Percentiles rank a stretch among this genome's conserved stretches.
These are phyloP conservation scores for Eugnorisma glareosa DNA, from an alignment of 2,888 invertebrate genomes.

Conservation along the genomic window DNA sequence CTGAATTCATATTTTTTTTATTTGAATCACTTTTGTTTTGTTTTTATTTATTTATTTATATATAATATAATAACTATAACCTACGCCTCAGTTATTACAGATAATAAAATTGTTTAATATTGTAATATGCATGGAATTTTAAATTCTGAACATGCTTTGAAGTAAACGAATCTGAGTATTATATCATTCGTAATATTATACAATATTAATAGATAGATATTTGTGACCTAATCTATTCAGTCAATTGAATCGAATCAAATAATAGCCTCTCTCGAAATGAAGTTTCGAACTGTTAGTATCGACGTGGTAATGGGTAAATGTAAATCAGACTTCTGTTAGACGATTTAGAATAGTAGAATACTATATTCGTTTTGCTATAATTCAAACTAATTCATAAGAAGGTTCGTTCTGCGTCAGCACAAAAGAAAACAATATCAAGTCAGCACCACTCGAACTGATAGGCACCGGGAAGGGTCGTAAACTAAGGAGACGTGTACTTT, in stretches of 20 bases:
- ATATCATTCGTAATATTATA: slow-evolving; percentile 82
- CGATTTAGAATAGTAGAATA: slow-evolving; percentile 64
- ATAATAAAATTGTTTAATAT: slow-evolving; percentile 67
- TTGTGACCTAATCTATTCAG: slow-evolving; percentile 90
- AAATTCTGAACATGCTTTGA: slow-evolving; percentile 72
- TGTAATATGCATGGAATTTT: slow-evolving; percentile 70
- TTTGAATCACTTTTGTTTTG: slow-evolving; percentile 66
- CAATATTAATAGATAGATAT: slow-evolving; percentile 78
- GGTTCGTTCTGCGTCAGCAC: slow-evolving; percentile 73
- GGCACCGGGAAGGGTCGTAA: slow-evolving; percentile 71
- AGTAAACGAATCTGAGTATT: slow-evolving; percentile 78
- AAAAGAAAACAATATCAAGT: slow-evolving; percentile 69
- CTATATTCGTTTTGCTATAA: slow-evolving; percentile 66
- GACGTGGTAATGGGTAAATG: slow-evolving; percentile 70
- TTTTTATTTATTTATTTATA: slow-evolving; percentile 65
- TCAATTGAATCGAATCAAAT: slow-evolving; percentile 89
- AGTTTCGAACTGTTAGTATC: slow-evolving; percentile 77
- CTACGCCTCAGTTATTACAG: slow-evolving; percentile 72
- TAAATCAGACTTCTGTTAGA: slow-evolving; percentile 73
- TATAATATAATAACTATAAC: slow-evolving; percentile 70
- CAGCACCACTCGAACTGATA: slow-evolving; percentile 73
- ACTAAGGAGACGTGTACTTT: slow-evolving; percentile 61
- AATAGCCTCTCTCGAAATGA: slow-evolving; percentile 88
- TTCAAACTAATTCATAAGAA: slow-evolving; percentile 61
- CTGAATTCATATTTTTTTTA: slow-evolving; percentile 73